These are phyloP conservation scores for Platycercus adscitus DNA, from an alignment of 2,113 vertebrate species.

Conservation along the genomic window DNA sequence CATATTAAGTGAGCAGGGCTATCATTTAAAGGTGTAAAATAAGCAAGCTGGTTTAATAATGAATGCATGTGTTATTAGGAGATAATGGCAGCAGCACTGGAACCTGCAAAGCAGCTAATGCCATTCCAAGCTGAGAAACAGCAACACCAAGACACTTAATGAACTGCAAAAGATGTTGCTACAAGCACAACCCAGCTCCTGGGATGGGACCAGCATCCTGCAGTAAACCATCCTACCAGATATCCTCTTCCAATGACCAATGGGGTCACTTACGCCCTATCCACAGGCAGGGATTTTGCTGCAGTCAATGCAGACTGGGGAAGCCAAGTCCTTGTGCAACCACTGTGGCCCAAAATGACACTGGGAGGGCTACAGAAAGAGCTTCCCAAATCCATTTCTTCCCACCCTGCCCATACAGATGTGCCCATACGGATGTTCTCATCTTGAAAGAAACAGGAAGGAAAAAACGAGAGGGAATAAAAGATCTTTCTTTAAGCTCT, in stretches of 20 bases:
- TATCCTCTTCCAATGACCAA: not conserved
- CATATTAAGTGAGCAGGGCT: not conserved
- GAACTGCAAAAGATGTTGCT: not conserved
- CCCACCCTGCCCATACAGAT: not conserved
- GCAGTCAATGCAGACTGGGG: not conserved
- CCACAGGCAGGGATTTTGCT: not conserved
- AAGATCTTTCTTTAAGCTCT: not conserved
- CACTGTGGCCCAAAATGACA: fast-evolving
- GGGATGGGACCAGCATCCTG: not conserved
- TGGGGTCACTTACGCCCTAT: not conserved
- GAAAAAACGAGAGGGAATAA: not conserved
- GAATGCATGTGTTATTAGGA: not conserved
- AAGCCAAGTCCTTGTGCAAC: not conserved
- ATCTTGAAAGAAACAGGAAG: not conserved
- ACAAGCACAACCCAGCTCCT: not conserved
- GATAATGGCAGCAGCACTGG: not conserved
- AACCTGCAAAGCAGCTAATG: not conserved
- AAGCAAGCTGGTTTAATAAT: not conserved
- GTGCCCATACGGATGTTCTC: not conserved
- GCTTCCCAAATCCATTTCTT: not conserved
- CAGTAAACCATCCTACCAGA: not conserved
- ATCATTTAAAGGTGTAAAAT: not conserved
- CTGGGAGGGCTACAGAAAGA: not conserved
- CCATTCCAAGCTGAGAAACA: not conserved
- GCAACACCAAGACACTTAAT: not conserved